phyloP scores from a whole-genome alignment of 2,113 vertebrate genomes.

The Strix uralensis region DNA sequence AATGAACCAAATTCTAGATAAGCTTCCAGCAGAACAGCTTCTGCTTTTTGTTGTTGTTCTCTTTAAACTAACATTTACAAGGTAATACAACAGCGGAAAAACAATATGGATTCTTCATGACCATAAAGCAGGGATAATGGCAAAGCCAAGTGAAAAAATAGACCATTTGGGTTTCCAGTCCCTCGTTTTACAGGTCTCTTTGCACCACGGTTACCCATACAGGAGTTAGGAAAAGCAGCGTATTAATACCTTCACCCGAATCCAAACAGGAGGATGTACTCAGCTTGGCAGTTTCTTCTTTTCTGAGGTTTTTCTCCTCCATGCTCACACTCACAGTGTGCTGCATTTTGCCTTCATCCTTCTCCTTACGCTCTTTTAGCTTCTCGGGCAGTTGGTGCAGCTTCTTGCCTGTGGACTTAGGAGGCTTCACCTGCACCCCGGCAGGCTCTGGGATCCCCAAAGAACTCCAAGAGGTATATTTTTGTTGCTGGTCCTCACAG shows the following conservation, averaged over 20 bases:
- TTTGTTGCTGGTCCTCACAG: conserved; percentile 78
- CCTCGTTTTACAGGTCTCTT: not conserved
- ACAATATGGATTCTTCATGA: not conserved
- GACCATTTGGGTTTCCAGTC: not conserved
- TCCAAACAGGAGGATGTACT: not conserved
- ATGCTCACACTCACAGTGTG: not conserved
- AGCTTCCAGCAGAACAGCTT: not conserved
- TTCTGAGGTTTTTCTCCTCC: conserved; percentile 22
- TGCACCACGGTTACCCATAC: not conserved
- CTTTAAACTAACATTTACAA: not conserved
- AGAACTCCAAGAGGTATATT: conserved; percentile 73
- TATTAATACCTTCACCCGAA: conserved; percentile 60
- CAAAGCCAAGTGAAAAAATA: not conserved
- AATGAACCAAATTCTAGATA: not conserved
- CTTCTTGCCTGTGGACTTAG: conserved; percentile 15
- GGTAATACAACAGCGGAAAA: not conserved
- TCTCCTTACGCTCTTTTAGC: conserved; percentile 82
- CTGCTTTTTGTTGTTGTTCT: not conserved
- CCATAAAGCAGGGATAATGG: not conserved
- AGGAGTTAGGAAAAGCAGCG: not conserved
- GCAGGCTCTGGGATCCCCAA: conserved; percentile 57
- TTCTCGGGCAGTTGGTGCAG: conserved; percentile 78
- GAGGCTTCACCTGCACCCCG: conserved; percentile 7
- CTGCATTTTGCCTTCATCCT: conserved; percentile 66
- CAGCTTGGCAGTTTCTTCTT: conserved; percentile 36